phyloP scores from a whole-genome alignment of 2,113 vertebrate species.

The Ictidomys tridecemlineatus region DNA sequence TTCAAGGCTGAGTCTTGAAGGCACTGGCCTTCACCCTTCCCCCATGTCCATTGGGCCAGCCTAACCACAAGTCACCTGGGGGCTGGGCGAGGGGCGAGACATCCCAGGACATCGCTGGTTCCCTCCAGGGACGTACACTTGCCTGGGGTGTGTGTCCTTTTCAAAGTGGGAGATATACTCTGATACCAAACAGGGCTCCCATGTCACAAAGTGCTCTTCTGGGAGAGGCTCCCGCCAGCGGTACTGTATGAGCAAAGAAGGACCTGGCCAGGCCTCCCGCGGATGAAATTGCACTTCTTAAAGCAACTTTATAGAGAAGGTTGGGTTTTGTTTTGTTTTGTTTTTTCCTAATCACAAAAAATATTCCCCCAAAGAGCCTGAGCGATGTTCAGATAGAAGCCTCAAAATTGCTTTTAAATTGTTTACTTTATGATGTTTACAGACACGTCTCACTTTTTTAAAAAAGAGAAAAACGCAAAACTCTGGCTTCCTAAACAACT shows the following conservation, averaged over 20 bases:
- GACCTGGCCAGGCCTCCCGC: not conserved
- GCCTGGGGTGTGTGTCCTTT: not conserved
- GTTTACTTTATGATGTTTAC: conserved; percentile 85
- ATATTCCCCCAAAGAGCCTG: conserved; percentile 59
- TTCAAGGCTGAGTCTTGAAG: not conserved
- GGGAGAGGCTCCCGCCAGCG: fast-evolving
- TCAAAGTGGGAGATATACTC: not conserved
- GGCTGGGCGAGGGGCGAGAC: not conserved
- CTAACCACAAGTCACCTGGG: not conserved
- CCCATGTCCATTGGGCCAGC: not conserved
- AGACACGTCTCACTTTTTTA: conserved; percentile 70
- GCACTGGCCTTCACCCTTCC: not conserved
- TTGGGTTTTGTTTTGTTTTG: conserved; percentile 1
- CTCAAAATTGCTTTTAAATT: conserved; percentile 66
- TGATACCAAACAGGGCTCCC: conserved; percentile 59
- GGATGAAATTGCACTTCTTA: conserved; percentile 49
- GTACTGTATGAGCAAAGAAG: not conserved
- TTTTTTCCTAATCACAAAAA: conserved; percentile 45
- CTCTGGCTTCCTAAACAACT: conserved; percentile 74
- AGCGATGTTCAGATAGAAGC: conserved; percentile 53
- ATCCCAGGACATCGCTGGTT: not conserved
- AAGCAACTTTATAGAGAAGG: conserved; percentile 40
- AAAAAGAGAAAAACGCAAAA: conserved; percentile 55
- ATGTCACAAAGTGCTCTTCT: conserved; percentile 2
- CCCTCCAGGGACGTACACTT: not conserved